Conservation (phyloP, 1,140 invertebrate species). For the Elymnias hypermnestra region DNA sequence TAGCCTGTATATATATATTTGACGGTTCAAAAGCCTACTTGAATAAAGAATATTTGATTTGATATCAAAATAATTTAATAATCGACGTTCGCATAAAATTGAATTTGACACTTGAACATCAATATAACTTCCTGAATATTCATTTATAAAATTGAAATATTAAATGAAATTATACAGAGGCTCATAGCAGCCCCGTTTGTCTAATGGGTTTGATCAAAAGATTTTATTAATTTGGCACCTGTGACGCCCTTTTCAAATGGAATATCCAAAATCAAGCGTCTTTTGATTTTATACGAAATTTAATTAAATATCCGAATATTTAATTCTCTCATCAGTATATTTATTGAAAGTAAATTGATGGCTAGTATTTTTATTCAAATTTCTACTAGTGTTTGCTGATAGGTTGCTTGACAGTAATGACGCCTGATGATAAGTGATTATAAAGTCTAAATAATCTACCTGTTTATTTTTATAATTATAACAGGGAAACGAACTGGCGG, state of each 20-base stretch:
- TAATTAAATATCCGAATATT: too few species aligned
- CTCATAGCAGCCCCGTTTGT: constrained; percentile 10
- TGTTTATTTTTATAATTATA: too few species aligned
- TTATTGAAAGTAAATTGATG: too few species aligned
- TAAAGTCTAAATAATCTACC: too few species aligned
- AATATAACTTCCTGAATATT: constrained; percentile 20
- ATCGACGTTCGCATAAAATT: constrained; percentile 4
- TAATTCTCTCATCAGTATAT: too few species aligned
- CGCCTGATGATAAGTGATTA: too few species aligned
- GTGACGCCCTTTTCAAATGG: constrained; percentile 5
- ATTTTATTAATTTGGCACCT: constrained; percentile 17
- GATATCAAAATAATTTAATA: constrained; percentile 4
- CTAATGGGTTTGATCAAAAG: constrained; percentile 15
- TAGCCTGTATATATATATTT: too few species aligned
- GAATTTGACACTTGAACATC: constrained; percentile 12
- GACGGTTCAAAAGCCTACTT: too few species aligned
- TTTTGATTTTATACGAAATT: background rate
- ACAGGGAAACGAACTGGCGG: too few species aligned
- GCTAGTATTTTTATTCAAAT: too few species aligned
- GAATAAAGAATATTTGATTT: background rate
- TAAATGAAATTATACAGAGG: constrained; percentile 16
- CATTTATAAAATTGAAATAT: constrained; percentile 19
- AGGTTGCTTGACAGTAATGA: too few species aligned
- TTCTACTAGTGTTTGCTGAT: too few species aligned
- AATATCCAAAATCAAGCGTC: background rate